Percentiles rank a stretch among this genome's conserved stretches.
phyloP scores from a whole-genome alignment of 2,888 invertebrate genomes.

The Cecidostiba fungosa region DNA sequence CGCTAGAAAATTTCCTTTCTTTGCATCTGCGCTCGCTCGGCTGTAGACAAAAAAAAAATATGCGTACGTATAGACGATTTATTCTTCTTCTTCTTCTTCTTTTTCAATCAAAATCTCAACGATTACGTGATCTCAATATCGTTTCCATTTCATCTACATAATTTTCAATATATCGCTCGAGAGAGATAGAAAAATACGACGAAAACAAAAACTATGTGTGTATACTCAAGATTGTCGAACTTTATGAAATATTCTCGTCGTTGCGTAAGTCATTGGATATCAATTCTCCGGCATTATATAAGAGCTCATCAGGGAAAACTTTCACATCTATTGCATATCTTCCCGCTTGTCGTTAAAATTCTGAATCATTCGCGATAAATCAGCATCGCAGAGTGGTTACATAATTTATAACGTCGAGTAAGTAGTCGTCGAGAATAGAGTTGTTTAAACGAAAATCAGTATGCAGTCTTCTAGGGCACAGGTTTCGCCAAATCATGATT shows the following conservation, averaged over 20 bases:
- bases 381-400: neutral
- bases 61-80: neutral
- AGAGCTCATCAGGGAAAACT: neutral
- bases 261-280: slow-evolving; percentile 33
- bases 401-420: neutral
- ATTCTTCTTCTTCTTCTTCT: too few species aligned
- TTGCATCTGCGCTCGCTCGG: neutral
- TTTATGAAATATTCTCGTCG: slow-evolving; percentile 29
- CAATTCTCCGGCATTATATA: slow-evolving; percentile 29
- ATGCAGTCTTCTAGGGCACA: neutral
- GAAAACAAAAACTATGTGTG: neutral
- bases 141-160: slow-evolving; percentile 41
- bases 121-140: slow-evolving; percentile 35
- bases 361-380: neutral
- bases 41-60: neutral
- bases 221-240: slow-evolving; percentile 38
- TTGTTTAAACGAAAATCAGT: neutral
- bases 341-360: neutral
- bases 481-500: slow-evolving; percentile 26
- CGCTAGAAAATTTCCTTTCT: neutral
- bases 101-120: too few species aligned
- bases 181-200: neutral
- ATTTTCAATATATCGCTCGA: slow-evolving; percentile 46
- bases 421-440: neutral
- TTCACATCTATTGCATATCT: neutral